Evolutionary conservation across 1,140 invertebrate genomes (phyloP), one percentile per base, ranked within the genome.

Genomic region (Heterodera carotae): DNA sequence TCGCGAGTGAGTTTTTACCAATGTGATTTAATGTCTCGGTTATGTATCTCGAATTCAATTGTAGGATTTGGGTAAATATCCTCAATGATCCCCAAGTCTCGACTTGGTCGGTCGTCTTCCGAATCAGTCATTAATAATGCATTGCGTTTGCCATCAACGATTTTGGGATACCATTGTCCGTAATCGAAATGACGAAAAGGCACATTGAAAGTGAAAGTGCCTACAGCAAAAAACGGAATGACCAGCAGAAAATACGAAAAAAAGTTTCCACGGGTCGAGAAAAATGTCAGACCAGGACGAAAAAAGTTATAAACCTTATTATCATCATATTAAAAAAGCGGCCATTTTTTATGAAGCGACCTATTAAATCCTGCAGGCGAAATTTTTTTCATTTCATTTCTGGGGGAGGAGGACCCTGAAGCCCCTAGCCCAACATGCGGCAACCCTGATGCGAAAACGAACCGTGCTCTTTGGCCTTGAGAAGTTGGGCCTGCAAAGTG

Each of bases 401-500:
- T n/a, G n/a, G n/a, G n/a, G n/a, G n/a, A n/a, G n/a, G n/a, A n/a
- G n/a, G n/a, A n/a, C n/a, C n/a, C n/a, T n/a, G n/a, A n/a, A n/a
- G n/a, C n/a, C n/a, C n/a, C n/a, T n/a, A n/a, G n/a, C n/a, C n/a
- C 7, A 76, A 72, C 1, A 10, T 56, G 22, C 2, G 27, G 27
- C 22, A 74, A 75, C 0, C 5, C 5, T 33, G 10, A 33, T 2
- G 29, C 71, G 2, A 10, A 74, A 56, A 56, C 34, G 22, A 15
- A 85, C 86, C 85, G 76, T 87, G 80, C 70, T 87, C 85, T 71
- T 82, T 85, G 0, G 85, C 85, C 39, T 86, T 86, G 5, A 87
- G 66, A 18, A 87, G 72, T 74, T 86, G 81, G 5, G 86, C 86
- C 67, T 86, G 76, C 27, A 87, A 66, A 18, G 68, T 71, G 7